Conservation (phyloP, 2,888 invertebrate genomes). For the Philereme vetulata region DNA sequence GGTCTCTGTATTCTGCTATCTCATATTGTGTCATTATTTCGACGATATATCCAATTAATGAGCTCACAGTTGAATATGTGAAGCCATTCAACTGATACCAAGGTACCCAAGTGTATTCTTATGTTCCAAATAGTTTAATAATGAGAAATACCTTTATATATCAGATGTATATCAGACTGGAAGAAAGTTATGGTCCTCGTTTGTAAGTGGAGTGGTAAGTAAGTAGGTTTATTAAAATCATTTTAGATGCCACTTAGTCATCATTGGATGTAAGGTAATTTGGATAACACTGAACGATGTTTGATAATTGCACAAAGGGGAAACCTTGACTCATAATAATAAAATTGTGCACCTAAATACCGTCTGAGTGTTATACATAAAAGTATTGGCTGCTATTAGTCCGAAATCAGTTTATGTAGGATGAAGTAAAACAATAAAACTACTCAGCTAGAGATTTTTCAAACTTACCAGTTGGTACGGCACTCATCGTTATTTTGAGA, state of each 20-base stretch:
- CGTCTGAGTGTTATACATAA: not conserved
- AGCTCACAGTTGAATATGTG: not conserved
- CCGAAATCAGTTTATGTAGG: too few relatives aligned
- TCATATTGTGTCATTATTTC: too few relatives aligned
- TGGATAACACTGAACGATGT: not conserved
- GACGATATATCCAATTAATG: not conserved
- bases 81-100: not conserved
- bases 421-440: too few relatives aligned
- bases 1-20: too few relatives aligned
- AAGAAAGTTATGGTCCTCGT: not conserved
- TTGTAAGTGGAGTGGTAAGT: not conserved
- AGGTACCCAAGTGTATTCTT: not conserved
- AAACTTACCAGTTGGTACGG: conserved; percentile 28
- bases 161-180: too few relatives aligned
- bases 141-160: not conserved
- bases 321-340: not conserved
- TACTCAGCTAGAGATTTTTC: not conserved
- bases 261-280: not conserved
- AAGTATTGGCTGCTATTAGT: not conserved
- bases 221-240: not conserved
- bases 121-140: not conserved
- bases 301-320: not conserved
- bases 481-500: conserved; percentile 18
- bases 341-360: not conserved
- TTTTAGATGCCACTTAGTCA: conserved; percentile 1